These are phyloP conservation scores for Antrozous pallidus DNA, from an alignment of 2,797 vertebrate genomes.

Conservation along the genomic window DNA sequence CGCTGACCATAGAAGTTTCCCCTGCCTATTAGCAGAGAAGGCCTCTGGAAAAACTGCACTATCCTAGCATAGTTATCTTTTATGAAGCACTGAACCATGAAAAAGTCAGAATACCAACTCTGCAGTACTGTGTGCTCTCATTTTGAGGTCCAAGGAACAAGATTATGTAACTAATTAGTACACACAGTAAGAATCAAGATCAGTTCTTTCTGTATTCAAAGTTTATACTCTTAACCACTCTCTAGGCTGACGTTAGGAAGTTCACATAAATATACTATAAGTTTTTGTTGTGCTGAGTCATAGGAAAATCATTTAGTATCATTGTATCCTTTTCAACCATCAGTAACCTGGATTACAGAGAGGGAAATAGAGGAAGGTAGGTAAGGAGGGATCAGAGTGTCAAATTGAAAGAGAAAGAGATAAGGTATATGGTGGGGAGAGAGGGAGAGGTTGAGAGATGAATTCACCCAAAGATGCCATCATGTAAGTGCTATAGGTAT, in stretches of 20 bases:
- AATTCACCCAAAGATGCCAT: neutral
- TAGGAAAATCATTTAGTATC: neutral
- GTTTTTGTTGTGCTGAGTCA: neutral
- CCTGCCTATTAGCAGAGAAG: neutral
- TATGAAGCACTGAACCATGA: neutral
- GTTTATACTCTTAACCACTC: neutral
- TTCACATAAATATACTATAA: neutral
- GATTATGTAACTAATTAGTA: neutral
- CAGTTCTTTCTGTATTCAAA: neutral
- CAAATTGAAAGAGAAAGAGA: neutral
- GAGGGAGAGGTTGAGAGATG: no score
- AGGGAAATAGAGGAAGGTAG: neutral
- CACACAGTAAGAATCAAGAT: neutral
- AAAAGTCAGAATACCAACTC: neutral
- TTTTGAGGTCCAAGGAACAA: neutral
- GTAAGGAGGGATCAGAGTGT: neutral
- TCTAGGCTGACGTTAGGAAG: neutral
- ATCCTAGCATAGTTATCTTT: neutral
- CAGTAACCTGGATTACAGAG: neutral
- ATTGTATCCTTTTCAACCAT: neutral
- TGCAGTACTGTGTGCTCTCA: neutral
- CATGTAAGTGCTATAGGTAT: neutral
- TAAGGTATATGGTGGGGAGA: rapidly evolving
- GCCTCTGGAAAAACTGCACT: neutral
- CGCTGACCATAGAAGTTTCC: neutral